Conservation (phyloP, 2,113 vertebrate genomes). For the Gambusia affinis region DNA sequence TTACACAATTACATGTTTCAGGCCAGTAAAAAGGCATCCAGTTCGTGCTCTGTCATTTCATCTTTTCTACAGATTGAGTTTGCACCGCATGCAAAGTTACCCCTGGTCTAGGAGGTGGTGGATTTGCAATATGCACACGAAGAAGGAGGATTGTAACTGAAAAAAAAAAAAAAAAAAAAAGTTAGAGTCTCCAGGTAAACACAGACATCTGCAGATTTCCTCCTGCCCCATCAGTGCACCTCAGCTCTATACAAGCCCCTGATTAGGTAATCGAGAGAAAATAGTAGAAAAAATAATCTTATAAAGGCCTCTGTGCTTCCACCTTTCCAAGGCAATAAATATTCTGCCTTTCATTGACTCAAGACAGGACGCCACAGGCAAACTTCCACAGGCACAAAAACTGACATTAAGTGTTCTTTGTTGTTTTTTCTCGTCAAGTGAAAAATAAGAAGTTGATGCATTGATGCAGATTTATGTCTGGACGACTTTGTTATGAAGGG, state of each 20-base stretch:
- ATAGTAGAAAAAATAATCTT: constrained; percentile 42
- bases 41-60: constrained; percentile 36
- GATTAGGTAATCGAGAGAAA: constrained; percentile 53
- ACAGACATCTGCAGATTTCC: constrained; percentile 44
- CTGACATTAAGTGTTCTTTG: not conserved
- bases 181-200: constrained; percentile 22
- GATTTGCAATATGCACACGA: not conserved
- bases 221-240: constrained; percentile 36
- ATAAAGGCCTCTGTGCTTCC: constrained; percentile 31
- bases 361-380: constrained; percentile 1
- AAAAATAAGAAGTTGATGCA: constrained; percentile 5
- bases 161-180: not conserved
- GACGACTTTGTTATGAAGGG: constrained; percentile 1
- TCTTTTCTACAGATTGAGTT: constrained; percentile 25
- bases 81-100: constrained; percentile 25
- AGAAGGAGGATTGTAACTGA: not conserved
- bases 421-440: not conserved
- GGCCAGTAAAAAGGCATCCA: constrained; percentile 21
- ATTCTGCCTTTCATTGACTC: constrained; percentile 11
- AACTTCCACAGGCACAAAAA: constrained; percentile 3
- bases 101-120: constrained; percentile 10
- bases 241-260: constrained; percentile 41
- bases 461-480: constrained; percentile 19
- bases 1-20: constrained; percentile 21
- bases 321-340: constrained; percentile 39